Percentiles rank a stretch among this genome's conserved stretches.
Evolutionary conservation across 2,797 vertebrate genomes (phyloP).

Genomic region (Manis crassicaudata): DNA sequence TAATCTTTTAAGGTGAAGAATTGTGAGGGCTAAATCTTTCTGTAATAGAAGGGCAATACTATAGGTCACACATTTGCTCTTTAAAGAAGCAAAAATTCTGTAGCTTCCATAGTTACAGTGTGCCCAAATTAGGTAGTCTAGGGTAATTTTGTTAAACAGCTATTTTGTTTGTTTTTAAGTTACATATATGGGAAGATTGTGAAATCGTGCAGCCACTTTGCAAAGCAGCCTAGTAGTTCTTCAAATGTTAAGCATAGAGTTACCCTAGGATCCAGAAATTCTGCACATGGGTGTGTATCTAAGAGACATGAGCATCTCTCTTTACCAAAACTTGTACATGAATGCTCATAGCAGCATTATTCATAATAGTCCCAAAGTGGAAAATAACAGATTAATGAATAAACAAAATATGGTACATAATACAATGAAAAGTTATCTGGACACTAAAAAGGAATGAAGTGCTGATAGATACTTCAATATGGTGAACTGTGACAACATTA

Average conservation of each 20-base stretch:
- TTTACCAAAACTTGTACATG: background rate
- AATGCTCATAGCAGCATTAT: background rate
- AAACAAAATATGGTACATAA: background rate
- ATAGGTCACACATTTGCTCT: background rate
- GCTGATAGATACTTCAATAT: background rate
- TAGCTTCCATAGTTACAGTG: background rate
- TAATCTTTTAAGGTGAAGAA: slow-evolving; percentile 27
- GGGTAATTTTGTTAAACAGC: background rate
- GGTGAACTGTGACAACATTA: background rate
- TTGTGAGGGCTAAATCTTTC: background rate
- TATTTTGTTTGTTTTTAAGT: background rate
- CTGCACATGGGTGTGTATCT: background rate
- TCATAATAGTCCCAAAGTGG: background rate
- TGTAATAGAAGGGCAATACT: background rate
- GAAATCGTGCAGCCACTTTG: background rate
- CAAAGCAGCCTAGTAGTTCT: background rate
- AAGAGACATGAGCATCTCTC: background rate
- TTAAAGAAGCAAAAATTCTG: background rate
- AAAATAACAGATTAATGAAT: background rate
- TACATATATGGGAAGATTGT: background rate
- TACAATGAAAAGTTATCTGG: background rate
- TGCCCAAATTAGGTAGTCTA: background rate
- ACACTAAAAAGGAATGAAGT: background rate
- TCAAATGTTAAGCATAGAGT: background rate
- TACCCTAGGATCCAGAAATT: background rate